Evolutionary conservation across 1,140 invertebrate genomes (phyloP), one percentile per base, ranked within the genome.

Genomic region (Drosophila subpulchrella): DNA sequence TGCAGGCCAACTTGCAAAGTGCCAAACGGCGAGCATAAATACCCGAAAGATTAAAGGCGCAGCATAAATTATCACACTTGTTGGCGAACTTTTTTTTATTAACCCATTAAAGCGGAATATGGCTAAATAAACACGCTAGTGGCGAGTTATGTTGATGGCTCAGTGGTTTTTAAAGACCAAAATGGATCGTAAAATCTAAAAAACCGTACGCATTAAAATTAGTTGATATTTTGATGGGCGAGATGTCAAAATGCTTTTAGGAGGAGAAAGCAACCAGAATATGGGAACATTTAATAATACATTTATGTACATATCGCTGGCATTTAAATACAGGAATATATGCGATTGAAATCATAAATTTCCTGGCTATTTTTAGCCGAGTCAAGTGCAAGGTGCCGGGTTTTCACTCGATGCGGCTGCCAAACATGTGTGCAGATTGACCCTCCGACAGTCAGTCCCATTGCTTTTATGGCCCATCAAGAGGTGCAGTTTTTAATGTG

Each of bases 241-340:
- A 24, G 48, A 55, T 84, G 84, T 84, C 84, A 89, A 65, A 89
- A 89, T 60, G 84, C 84, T 89, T 88, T 88, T 83, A 89, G 8
- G 30, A 12, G 10, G 17, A 57, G 42, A 61, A 44, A 39, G 30
- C 34, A 3, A 48, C 6, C 3, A 53, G 6, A 50, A 51, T 15
- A 41, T 50, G 20, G 7, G 47, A 13, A 39, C 39, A 36, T 51
- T 65, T 74, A 76, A 60, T 56, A 51, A 70, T 66, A 59, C 53
- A 48, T 68, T 51, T 30, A 68, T 63, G 61, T 66, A 4, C 11
- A 3, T 34, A 11, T 2, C 8, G 30, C 48, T 34, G 30, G n/a
- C 15, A 46, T 27, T 46, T 47, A 48, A 48, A 47, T 17, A 20
- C 34, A 6, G 6, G 13, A 4, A 54, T 34, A 70, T 44, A 71